phyloP scores from a whole-genome alignment of 2,797 vertebrate genomes.

The Emys orbicularis region DNA sequence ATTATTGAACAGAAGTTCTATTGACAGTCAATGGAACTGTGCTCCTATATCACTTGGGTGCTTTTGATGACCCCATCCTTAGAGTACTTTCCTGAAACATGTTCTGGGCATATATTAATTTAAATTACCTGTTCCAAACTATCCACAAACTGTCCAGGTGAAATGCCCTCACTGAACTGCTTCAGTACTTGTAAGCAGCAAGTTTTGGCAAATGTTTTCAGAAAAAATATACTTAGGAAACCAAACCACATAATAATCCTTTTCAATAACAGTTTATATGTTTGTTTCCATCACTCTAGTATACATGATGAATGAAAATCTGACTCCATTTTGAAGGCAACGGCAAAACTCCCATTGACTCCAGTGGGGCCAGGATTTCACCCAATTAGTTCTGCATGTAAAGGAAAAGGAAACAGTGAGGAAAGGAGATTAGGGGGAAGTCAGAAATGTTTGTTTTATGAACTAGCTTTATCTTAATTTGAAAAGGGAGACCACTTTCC shows the following conservation, averaged over 20 bases:
- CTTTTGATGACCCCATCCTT: neutral
- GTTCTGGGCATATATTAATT: neutral
- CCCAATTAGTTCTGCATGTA: neutral
- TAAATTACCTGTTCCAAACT: neutral
- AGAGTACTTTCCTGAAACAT: neutral
- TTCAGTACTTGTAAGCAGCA: neutral
- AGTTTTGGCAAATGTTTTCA: neutral
- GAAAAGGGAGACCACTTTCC: neutral
- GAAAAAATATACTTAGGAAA: neutral
- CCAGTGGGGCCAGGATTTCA: accelerated
- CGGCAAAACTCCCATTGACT: neutral
- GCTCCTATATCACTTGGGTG: neutral
- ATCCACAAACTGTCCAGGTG: neutral
- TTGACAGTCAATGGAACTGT: neutral
- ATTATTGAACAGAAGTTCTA: neutral
- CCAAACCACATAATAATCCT: neutral
- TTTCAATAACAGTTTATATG: neutral
- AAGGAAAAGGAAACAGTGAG: neutral
- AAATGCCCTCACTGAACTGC: neutral
- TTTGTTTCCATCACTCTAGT: neutral
- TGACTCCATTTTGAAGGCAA: neutral
- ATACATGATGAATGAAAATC: neutral
- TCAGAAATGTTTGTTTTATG: neutral
- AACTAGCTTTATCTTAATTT: neutral
- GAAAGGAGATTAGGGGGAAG: neutral